phyloP scores from a whole-genome alignment of 2,113 vertebrate species.

The Pygathrix nemaeus region DNA sequence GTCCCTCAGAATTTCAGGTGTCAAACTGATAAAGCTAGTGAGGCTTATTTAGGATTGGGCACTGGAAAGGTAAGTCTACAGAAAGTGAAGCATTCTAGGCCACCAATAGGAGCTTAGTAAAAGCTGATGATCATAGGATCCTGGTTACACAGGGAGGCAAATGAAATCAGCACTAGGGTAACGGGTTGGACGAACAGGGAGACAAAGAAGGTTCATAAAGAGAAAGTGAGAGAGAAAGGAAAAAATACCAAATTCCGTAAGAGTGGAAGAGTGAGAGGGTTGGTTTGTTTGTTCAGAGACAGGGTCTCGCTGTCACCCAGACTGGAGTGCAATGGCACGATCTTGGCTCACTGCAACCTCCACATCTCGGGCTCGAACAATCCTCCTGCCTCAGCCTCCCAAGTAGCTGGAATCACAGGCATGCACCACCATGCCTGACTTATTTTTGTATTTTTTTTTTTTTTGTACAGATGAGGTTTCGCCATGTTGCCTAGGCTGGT shows the following conservation, averaged over 20 bases:
- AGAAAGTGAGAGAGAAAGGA: not conserved
- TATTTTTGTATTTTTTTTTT: no score
- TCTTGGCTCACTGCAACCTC: no score
- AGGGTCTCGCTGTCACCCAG: no score
- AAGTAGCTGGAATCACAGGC: no score
- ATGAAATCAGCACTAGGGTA: not conserved
- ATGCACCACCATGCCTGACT: no score
- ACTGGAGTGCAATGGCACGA: no score
- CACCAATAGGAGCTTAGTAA: not conserved
- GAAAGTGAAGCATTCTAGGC: not conserved
- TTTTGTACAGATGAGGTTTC: no score
- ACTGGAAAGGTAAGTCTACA: not conserved
- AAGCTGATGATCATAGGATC: not conserved
- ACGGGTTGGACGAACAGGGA: not conserved
- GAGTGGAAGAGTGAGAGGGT: not conserved
- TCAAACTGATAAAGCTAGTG: conserved; percentile 1
- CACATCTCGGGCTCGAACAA: no score
- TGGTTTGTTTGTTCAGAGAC: no score
- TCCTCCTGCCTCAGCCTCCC: no score
- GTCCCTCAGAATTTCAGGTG: not conserved
- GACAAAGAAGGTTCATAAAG: not conserved
- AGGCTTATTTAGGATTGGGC: not conserved
- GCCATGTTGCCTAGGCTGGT: no score
- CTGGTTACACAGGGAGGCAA: not conserved
- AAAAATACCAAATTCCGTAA: not conserved